Evolutionary conservation across 1,140 invertebrate species (phyloP).

Genomic region (Spodoptera frugiperda): DNA sequence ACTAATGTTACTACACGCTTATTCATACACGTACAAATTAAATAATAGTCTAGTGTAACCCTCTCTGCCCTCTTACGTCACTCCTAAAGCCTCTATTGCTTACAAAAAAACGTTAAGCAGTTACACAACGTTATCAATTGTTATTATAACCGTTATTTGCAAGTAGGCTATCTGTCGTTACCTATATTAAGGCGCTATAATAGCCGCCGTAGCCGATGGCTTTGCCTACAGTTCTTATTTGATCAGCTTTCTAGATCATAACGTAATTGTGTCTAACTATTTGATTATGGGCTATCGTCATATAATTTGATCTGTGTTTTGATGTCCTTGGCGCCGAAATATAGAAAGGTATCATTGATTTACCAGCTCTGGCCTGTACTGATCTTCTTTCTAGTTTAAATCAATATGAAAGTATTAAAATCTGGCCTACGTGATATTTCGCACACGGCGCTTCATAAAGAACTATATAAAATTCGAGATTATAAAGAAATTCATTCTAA

Average conservation of each 20-base stretch:
- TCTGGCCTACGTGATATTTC: background rate
- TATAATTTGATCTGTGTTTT: background rate
- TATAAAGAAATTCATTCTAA: conserved; percentile 1
- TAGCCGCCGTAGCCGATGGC: conserved; percentile 7
- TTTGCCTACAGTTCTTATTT: conserved; percentile 29
- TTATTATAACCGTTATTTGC: conserved; percentile 41
- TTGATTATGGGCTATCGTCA: conserved; percentile 14
- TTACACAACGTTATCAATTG: conserved; percentile 39
- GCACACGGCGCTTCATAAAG: conserved; percentile 2
- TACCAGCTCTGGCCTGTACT: background rate
- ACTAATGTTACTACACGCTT: conserved; percentile 6
- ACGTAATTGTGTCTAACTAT: conserved; percentile 16
- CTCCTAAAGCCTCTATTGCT: conserved; percentile 13
- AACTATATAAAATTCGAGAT: background rate
- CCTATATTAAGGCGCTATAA: conserved; percentile 30
- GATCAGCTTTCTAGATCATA: conserved; percentile 36
- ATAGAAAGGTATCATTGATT: background rate
- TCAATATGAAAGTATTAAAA: background rate
- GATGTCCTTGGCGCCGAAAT: background rate
- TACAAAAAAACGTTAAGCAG: conserved; percentile 27
- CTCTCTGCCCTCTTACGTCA: conserved; percentile 20
- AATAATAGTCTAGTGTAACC: conserved; percentile 17
- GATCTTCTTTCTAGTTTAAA: background rate
- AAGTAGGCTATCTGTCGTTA: conserved; percentile 43
- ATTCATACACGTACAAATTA: conserved; percentile 24